Conservation (phyloP, 2,113 vertebrate species). For the Hyla sarda region DNA sequence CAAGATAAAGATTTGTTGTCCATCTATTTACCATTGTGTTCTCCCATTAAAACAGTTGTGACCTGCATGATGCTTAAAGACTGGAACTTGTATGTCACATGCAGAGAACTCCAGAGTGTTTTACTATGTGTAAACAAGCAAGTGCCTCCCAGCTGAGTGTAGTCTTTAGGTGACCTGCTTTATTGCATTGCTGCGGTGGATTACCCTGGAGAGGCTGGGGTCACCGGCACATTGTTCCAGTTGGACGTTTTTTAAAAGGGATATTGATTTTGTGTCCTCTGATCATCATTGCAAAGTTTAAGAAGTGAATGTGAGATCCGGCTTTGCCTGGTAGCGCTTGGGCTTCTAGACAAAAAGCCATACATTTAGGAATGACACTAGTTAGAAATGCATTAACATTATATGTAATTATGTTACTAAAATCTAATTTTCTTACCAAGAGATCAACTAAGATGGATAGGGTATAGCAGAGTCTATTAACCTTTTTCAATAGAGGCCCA, state of each 20-base stretch:
- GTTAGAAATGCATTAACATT: slow-evolving; percentile 21
- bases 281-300: slow-evolving; percentile 63
- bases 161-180: slow-evolving; percentile 51
- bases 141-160: slow-evolving; percentile 9
- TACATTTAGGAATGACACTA: slow-evolving; percentile 19
- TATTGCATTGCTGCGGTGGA: slow-evolving; percentile 52
- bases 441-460: background rate
- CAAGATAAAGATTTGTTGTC: slow-evolving; percentile 4
- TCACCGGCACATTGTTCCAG: slow-evolving; percentile 62
- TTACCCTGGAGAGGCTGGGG: slow-evolving; percentile 57
- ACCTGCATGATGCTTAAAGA: slow-evolving; percentile 40
- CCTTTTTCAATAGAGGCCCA: background rate
- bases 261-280: slow-evolving; percentile 71
- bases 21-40: slow-evolving; percentile 11
- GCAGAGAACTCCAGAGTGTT: slow-evolving; percentile 41
- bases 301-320: slow-evolving; percentile 44
- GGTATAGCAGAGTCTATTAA: background rate
- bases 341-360: slow-evolving; percentile 31
- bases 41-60: background rate
- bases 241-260: slow-evolving; percentile 61
- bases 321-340: slow-evolving; percentile 11
- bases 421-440: slow-evolving; percentile 15
- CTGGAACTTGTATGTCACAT: slow-evolving; percentile 54
- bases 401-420: background rate
- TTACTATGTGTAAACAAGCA: slow-evolving; percentile 54